Evolutionary conservation across 2,888 invertebrate genomes (phyloP).

Genomic region (Serrognathus titanus): DNA sequence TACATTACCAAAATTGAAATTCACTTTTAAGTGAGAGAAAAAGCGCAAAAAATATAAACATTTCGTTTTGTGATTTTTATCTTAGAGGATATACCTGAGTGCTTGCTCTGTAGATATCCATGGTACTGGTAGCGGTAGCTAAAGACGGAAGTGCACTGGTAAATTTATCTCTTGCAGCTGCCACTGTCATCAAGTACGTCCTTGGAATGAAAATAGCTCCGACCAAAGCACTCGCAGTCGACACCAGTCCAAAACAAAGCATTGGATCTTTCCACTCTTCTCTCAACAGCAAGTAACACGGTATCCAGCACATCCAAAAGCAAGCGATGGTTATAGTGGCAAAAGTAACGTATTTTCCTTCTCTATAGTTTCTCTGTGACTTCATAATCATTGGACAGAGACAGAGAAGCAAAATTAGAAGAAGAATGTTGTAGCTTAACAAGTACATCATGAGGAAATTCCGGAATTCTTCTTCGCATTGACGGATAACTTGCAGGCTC

Average conservation of each 20-base stretch:
- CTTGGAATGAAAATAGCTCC: slow-evolving; percentile 65
- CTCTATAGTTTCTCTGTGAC: slow-evolving; percentile 65
- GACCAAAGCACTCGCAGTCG: slow-evolving; percentile 61
- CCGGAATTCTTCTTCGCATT: slow-evolving; percentile 51
- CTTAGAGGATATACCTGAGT: slow-evolving; percentile 37
- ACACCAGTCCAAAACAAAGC: slow-evolving; percentile 59
- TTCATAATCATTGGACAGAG: slow-evolving; percentile 60
- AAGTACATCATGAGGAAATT: slow-evolving; percentile 50
- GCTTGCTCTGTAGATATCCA: slow-evolving; percentile 47
- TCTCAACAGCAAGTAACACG: slow-evolving; percentile 53
- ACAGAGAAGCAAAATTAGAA: slow-evolving; percentile 56
- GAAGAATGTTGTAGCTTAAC: slow-evolving; percentile 60
- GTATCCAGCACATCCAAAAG: slow-evolving; percentile 62
- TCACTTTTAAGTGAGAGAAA: too few species aligned
- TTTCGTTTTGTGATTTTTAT: not conserved
- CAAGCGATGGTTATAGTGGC: slow-evolving; percentile 54
- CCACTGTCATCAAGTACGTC: slow-evolving; percentile 64
- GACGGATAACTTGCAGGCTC: slow-evolving; percentile 50
- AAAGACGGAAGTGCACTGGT: slow-evolving; percentile 55
- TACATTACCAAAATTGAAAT: too few species aligned
- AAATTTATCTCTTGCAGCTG: slow-evolving; percentile 59
- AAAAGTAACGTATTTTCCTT: slow-evolving; percentile 58
- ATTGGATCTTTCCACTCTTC: slow-evolving; percentile 57
- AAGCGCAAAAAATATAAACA: not conserved
- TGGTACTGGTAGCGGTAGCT: slow-evolving; percentile 46